Evolutionary conservation across 2,113 vertebrate genomes (phyloP).

Genomic region (Dasyurus viverrinus): DNA sequence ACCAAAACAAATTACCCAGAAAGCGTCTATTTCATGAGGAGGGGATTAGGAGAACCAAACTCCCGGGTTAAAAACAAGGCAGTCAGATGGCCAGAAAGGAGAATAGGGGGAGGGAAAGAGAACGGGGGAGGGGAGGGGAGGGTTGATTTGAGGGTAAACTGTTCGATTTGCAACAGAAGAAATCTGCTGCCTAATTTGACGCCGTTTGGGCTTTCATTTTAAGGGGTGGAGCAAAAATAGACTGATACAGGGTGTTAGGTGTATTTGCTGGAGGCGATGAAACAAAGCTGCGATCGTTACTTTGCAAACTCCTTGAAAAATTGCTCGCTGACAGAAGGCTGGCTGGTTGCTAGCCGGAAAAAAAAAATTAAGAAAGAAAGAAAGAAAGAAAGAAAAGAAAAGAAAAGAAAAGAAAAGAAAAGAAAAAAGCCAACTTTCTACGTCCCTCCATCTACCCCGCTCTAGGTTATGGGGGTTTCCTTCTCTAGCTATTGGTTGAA

Average conservation of each 20-base stretch:
- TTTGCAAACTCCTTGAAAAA: constrained; percentile 63
- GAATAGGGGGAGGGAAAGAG: background rate
- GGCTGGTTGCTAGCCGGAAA: constrained; percentile 16
- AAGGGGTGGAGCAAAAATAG: constrained; percentile 61
- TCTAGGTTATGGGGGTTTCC: constrained; percentile 30
- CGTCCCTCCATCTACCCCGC: background rate
- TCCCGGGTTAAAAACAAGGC: constrained; percentile 40
- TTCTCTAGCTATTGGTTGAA: constrained; percentile 10
- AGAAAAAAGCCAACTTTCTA: constrained; percentile 31
- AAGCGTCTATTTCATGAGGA: constrained; percentile 51
- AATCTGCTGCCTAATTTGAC: constrained; percentile 62
- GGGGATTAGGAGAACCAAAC: constrained; percentile 45
- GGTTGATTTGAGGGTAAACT: constrained; percentile 42
- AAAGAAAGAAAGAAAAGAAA: no score
- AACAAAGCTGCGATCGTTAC: constrained; percentile 58
- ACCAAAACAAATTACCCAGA: constrained; percentile 70
- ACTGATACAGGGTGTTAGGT: constrained; percentile 52
- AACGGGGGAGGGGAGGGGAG: background rate
- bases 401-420: background rate
- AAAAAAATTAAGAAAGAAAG: no score
- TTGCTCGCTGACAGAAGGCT: constrained; percentile 11
- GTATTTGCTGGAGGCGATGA: constrained; percentile 58
- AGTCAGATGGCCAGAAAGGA: constrained; percentile 38
- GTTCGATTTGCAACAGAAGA: constrained; percentile 59
- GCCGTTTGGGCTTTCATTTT: constrained; percentile 57